These are phyloP conservation scores for Luperina nickerlii DNA, from an alignment of 2,888 invertebrate genomes.

Conservation along the genomic window DNA sequence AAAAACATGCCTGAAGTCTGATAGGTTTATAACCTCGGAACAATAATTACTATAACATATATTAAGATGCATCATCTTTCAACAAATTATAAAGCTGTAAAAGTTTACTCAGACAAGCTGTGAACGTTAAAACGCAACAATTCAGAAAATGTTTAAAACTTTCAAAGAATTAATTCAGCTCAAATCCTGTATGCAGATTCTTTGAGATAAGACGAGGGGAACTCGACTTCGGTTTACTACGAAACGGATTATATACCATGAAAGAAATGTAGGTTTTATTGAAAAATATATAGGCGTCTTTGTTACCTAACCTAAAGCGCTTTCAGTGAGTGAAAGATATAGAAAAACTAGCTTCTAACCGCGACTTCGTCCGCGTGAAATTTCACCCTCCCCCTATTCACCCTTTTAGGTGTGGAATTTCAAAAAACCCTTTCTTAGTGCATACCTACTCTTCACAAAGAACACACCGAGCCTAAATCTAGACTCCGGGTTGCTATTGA, in stretches of 20 bases:
- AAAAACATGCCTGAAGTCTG: not conserved
- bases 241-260: slow-evolving; percentile 17
- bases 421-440: too few relatives aligned
- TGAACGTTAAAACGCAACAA: slow-evolving; percentile 55
- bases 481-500: too few relatives aligned
- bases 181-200: slow-evolving; percentile 62
- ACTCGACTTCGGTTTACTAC: not conserved
- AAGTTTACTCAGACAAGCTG: slow-evolving; percentile 43
- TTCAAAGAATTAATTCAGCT: slow-evolving; percentile 60
- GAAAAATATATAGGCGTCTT: not conserved
- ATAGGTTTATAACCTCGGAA: not conserved
- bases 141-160: slow-evolving; percentile 60
- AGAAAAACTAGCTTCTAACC: not conserved
- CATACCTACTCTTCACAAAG: too few relatives aligned
- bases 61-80: slow-evolving; percentile 5
- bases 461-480: too few relatives aligned
- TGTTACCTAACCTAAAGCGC: not conserved
- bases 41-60: slow-evolving; percentile 17
- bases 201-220: slow-evolving; percentile 35
- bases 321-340: not conserved
- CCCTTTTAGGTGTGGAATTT: too few relatives aligned
- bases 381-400: too few relatives aligned
- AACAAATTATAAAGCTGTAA: slow-evolving; percentile 27
- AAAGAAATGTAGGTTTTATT: slow-evolving; percentile 1
- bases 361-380: too few relatives aligned